These are phyloP conservation scores for Enteromius trimaculatus DNA, from an alignment of 2,797 vertebrate species.

Conservation along the genomic window DNA sequence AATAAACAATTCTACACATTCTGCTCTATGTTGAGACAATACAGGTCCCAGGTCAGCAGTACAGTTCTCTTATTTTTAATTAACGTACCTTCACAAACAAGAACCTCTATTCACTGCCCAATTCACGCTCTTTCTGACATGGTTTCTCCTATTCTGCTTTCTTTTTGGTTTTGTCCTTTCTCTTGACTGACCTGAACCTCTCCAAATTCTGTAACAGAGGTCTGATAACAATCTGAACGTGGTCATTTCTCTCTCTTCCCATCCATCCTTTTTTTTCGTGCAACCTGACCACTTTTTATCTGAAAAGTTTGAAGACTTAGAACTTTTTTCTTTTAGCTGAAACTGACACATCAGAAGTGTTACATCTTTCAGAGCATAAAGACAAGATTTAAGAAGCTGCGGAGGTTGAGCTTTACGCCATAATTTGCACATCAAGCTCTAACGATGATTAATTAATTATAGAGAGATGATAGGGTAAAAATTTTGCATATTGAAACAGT, in stretches of 20 bases:
- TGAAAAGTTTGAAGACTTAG: slow-evolving; percentile 16
- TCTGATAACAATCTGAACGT: slow-evolving; percentile 37
- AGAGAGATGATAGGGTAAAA: slow-evolving; percentile 26
- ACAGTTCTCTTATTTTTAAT: neutral
- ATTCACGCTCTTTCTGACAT: neutral
- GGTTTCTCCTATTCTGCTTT: neutral
- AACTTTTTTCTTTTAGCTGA: slow-evolving; percentile 49
- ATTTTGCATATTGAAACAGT: slow-evolving; percentile 53
- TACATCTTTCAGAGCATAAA: neutral
- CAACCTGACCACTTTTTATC: neutral
- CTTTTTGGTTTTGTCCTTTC: neutral
- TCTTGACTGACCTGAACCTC: slow-evolving; percentile 20
- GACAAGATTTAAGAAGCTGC: slow-evolving; percentile 21
- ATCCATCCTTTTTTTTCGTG: neutral
- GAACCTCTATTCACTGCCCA: neutral
- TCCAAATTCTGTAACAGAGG: slow-evolving; percentile 26
- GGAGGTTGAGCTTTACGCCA: slow-evolving; percentile 37
- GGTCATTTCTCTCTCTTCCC: slow-evolving; percentile 20
- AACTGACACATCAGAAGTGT: neutral
- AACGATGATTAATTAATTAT: slow-evolving; percentile 67
- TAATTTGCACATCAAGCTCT: slow-evolving; percentile 62
- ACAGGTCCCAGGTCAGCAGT: neutral
- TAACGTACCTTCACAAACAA: neutral
- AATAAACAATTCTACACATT: neutral
- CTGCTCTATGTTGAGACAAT: neutral